These are phyloP conservation scores for Nesoenas mayeri DNA, from an alignment of 2,113 vertebrate genomes.

Conservation along the genomic window DNA sequence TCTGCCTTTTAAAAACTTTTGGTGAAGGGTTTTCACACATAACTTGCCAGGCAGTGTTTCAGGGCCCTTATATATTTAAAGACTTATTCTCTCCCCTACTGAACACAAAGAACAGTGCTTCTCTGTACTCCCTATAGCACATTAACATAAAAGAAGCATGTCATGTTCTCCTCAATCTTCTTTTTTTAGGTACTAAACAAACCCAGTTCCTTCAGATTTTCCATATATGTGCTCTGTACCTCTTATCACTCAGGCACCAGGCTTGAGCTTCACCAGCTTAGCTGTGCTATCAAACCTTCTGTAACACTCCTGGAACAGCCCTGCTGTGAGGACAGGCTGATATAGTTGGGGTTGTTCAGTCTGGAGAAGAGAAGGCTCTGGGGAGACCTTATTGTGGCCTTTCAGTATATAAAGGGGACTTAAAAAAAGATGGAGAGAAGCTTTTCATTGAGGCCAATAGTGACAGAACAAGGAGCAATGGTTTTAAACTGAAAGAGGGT, in stretches of 20 bases:
- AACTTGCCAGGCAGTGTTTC: background rate
- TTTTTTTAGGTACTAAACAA: background rate
- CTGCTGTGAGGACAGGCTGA: background rate
- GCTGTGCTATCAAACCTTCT: background rate
- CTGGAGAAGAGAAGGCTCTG: background rate
- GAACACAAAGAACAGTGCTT: background rate
- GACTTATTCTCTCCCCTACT: background rate
- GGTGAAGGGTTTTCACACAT: background rate
- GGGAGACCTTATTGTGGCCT: background rate
- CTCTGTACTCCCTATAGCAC: background rate
- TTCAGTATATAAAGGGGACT: background rate
- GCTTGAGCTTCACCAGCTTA: background rate
- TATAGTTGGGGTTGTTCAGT: background rate
- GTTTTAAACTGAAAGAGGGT: background rate
- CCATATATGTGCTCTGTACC: background rate
- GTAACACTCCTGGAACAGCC: background rate
- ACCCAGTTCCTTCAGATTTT: background rate
- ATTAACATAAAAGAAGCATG: background rate
- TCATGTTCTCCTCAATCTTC: background rate
- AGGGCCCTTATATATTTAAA: background rate
- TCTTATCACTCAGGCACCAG: background rate
- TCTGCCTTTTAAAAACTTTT: background rate
- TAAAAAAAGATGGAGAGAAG: background rate
- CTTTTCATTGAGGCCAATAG: background rate
- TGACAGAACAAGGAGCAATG: background rate